Evolutionary conservation across 1,140 invertebrate genomes (phyloP), one percentile per base, ranked within the genome.

Genomic region (Aphelinus atriplicis): DNA sequence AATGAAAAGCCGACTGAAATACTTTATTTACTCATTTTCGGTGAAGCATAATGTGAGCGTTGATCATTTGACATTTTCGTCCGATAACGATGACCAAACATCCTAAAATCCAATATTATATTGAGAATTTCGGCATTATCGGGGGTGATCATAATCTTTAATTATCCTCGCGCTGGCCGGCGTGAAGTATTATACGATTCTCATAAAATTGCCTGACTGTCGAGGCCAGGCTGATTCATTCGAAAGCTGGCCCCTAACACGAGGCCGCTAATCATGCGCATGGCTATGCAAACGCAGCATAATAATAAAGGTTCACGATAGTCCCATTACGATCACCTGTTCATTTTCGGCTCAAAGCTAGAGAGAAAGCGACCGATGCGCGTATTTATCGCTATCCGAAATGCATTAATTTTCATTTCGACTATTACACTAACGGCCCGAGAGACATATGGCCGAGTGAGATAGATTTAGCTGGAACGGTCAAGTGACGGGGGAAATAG

Each of bases 321-420:
- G 77, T 76, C 70, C 81, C 78, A 83, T 85, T 84, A 84, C 82
- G 81, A 83, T 86, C 81, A 84, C 82, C 84, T 85, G 82, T 84
- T 85, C 80, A 82, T 83, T 82, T 79, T 77, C 77, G 66, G 66
- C 60, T 76, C 63, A 57, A 66, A 3, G 9, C 58, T 43, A 45
- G 51, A 66, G n/a, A 66, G 75, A 75, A 77, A 78, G 71, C 67
- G 81, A 79, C 78, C 83, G 82, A 81, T 79, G 78, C 77, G 75
- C 7, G 83, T 85, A 85, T 88, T 88, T 88, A 88, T 86, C 85
- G 84, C 84, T 86, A 88, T 88, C 85, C 85, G 85, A 86, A 88
- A 88, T 87, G 86, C 86, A 87, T 87, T 87, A 86, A 87, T 87
- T 87, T 87, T 88, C 86, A 86, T 88, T 88, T 84, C 84, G 84